A percentile compares a stretch with the other conserved stretches of the same genome.
phyloP scores from a whole-genome alignment of 1,140 invertebrate species.

The Drusus annulatus region DNA sequence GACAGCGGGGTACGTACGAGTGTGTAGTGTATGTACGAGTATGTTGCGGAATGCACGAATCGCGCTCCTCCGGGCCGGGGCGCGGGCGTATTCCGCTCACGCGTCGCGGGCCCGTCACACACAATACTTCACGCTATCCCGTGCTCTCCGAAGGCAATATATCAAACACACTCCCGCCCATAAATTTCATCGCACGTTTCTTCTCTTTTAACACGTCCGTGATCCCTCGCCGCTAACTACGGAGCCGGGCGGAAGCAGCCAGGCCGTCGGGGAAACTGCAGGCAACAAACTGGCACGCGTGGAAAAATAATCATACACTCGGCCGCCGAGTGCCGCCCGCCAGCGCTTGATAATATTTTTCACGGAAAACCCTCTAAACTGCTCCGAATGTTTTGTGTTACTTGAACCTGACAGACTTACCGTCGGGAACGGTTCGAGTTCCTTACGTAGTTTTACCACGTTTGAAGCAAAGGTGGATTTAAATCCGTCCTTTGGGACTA shows the following conservation, averaged over 20 bases:
- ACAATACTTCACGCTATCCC: constrained; percentile 34
- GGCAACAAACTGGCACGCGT: constrained; percentile 25
- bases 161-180: constrained; percentile 56
- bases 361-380: background rate
- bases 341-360: background rate
- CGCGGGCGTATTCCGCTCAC: constrained; percentile 47
- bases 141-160: constrained; percentile 48
- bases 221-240: constrained; percentile 30
- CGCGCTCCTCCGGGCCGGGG: background rate
- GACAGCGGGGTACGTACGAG: too few relatives aligned
- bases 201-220: constrained; percentile 52
- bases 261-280: constrained; percentile 2
- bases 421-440: background rate
- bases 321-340: background rate
- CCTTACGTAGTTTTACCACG: background rate
- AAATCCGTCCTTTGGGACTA: too few relatives aligned
- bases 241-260: constrained; percentile 12
- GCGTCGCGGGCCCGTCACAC: constrained; percentile 47
- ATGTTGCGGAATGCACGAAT: too few relatives aligned
- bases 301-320: constrained; percentile 7
- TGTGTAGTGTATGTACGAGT: too few relatives aligned
- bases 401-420: background rate
- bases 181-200: constrained; percentile 58
- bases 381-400: background rate
- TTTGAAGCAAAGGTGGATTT: background rate